phyloP scores from a whole-genome alignment of 92 coral and sea anemone genomes.

The Zoanthus sociatus region DNA sequence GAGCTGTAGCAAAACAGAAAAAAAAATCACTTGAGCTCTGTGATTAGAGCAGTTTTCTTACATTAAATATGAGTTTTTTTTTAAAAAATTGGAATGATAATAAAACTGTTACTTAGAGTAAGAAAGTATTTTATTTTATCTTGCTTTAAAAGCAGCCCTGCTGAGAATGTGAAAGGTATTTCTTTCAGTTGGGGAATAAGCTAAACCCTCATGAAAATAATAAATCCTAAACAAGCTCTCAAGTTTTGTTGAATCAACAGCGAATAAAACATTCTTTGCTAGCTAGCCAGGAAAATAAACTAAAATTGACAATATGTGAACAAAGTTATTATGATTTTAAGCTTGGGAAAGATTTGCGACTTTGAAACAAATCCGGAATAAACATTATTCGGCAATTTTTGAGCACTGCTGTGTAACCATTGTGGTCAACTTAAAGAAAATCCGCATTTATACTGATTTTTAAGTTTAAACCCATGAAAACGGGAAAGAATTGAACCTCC shows the following conservation, averaged over 20 bases:
- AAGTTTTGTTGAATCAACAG: slow-evolving; percentile 16
- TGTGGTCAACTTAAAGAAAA: slow-evolving; percentile 5
- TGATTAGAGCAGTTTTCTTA: not conserved
- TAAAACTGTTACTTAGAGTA: not conserved
- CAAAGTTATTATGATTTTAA: not conserved
- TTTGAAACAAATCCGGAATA: not conserved
- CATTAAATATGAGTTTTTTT: not conserved
- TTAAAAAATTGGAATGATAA: not conserved
- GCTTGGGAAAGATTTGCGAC: not conserved
- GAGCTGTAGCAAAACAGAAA: not conserved
- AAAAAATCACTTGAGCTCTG: not conserved
- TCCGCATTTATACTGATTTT: slow-evolving; percentile 8
- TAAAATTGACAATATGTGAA: not conserved
- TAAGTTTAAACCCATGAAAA: slow-evolving; percentile 24
- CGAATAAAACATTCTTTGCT: not conserved
- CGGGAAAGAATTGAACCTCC: slow-evolving; percentile 29
- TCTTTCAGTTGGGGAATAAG: slow-evolving; percentile 37
- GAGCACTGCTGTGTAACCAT: not conserved
- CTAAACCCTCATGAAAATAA: slow-evolving; percentile 4
- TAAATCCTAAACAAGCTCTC: slow-evolving; percentile 44
- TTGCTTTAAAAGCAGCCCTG: slow-evolving; percentile 20
- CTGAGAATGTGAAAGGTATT: slow-evolving; percentile 14
- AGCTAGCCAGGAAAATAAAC: not conserved
- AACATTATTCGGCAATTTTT: not conserved
- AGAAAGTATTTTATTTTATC: not conserved